These are phyloP conservation scores for Coluber constrictor DNA, from an alignment of 2,797 vertebrate species.

Conservation along the genomic window DNA sequence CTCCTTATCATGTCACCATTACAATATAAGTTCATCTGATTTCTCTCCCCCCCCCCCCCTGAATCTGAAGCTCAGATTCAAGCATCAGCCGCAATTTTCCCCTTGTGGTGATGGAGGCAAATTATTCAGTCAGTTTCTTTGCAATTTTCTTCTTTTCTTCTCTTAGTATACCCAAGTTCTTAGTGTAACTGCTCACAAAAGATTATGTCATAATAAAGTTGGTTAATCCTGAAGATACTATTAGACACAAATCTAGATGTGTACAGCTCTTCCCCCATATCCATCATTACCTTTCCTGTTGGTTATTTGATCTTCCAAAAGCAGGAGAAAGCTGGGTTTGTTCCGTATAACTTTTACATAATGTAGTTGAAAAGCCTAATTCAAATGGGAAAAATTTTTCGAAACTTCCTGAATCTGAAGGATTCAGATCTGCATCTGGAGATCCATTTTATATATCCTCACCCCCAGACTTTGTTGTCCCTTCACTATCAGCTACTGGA, in stretches of 20 bases:
- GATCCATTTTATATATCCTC: background rate
- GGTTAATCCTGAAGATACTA: background rate
- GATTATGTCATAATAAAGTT: background rate
- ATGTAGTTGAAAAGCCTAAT: background rate
- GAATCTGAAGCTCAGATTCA: background rate
- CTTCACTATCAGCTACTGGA: background rate
- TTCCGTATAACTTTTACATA: background rate
- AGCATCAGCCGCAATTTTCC: background rate
- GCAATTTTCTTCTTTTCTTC: background rate
- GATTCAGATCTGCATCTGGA: background rate
- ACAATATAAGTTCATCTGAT: background rate
- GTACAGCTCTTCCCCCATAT: background rate
- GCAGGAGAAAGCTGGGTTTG: background rate
- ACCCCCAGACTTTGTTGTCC: background rate
- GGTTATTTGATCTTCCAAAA: background rate
- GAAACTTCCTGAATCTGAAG: background rate
- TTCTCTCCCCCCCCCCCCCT: background rate
- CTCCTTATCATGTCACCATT: background rate
- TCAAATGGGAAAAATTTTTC: background rate
- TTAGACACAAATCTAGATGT: background rate
- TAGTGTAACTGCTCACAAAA: background rate
- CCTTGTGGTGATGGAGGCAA: background rate
- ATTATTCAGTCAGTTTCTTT: background rate
- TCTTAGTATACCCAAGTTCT: background rate
- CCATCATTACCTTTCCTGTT: background rate